Evolutionary conservation across 2,888 invertebrate genomes (phyloP).

Genomic region (Schizaphis graminum): DNA sequence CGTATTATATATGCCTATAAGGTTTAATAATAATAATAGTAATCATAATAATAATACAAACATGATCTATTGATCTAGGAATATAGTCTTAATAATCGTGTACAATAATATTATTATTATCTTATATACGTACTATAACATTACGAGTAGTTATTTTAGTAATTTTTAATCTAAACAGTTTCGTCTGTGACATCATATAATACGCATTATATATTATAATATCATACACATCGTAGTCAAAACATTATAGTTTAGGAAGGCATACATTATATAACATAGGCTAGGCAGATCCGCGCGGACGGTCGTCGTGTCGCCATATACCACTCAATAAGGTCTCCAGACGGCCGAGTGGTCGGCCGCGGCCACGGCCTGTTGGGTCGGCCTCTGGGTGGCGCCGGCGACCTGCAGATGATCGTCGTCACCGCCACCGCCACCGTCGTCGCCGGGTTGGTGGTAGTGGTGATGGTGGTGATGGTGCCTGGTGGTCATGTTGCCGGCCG

Average conservation of each 20-base stretch:
- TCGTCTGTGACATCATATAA: not conserved
- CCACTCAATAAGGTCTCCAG: slow-evolving; percentile 80
- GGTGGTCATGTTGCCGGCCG: slow-evolving; percentile 64
- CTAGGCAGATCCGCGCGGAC: not conserved
- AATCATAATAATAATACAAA: slow-evolving; percentile 12
- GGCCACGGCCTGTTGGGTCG: slow-evolving; percentile 69
- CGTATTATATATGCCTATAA: not conserved
- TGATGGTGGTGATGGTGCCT: slow-evolving; percentile 62
- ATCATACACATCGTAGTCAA: not conserved
- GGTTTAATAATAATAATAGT: not conserved
- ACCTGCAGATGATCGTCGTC: slow-evolving; percentile 48
- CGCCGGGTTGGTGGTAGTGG: slow-evolving; percentile 47
- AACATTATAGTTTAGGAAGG: not conserved
- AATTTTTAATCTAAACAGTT: not conserved
- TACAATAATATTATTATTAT: not conserved
- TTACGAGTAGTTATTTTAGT: not conserved
- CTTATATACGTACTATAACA: not conserved
- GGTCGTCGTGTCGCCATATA: not conserved
- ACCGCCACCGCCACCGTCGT: slow-evolving; percentile 21
- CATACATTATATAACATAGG: not conserved
- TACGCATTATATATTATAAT: not conserved
- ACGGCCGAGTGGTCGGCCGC: slow-evolving; percentile 79
- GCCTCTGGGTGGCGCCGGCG: slow-evolving; percentile 57
- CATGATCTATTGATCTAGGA: slow-evolving; percentile 27
- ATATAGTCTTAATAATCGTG: not conserved